phyloP scores from a whole-genome alignment of 2,797 vertebrate species.

The Lerista edwardsae region DNA sequence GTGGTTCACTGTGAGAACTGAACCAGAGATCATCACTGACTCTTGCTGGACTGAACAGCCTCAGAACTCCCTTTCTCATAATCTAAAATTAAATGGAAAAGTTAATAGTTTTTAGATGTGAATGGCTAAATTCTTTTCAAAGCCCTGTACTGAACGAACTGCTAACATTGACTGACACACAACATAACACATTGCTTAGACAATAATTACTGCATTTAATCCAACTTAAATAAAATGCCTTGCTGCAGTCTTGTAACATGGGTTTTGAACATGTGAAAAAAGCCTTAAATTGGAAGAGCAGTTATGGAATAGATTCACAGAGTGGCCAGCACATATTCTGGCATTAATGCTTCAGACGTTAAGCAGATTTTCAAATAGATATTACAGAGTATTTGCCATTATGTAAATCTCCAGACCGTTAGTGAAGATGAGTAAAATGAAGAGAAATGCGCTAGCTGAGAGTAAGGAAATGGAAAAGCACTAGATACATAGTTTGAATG shows the following conservation, averaged over 20 bases:
- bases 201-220: slow-evolving; percentile 16
- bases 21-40: neutral
- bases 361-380: neutral
- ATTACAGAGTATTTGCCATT: neutral
- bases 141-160: neutral
- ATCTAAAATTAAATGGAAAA: too few relatives aligned
- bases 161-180: neutral
- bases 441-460: neutral
- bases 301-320: neutral
- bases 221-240: slow-evolving; percentile 4
- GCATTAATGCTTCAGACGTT: neutral
- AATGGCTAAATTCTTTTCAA: neutral
- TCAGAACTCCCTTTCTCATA: neutral
- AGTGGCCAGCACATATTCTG: neutral
- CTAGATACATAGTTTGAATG: neutral
- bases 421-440: neutral
- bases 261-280: neutral
- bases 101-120: neutral
- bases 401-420: neutral
- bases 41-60: neutral
- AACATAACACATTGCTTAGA: neutral
- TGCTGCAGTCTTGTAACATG: neutral
- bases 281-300: neutral
- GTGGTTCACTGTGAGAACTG: neutral
- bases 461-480: neutral